Percentiles rank a stretch among this genome's conserved stretches.
These are phyloP conservation scores for Scaptomyza flava DNA, from an alignment of 2,888 invertebrate species.

Conservation along the genomic window DNA sequence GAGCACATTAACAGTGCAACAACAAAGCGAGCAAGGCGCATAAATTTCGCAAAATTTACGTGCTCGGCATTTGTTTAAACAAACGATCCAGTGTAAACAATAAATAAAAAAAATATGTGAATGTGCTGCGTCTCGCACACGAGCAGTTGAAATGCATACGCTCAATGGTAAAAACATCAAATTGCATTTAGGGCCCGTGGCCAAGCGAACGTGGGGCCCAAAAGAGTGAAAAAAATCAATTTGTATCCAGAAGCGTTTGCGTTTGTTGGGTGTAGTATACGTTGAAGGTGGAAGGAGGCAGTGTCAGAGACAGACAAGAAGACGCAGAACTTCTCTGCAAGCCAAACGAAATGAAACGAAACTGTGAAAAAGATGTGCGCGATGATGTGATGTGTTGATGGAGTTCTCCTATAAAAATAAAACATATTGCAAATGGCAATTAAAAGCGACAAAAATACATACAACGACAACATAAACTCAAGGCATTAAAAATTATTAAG, in stretches of 20 bases:
- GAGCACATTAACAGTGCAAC: conserved; percentile 51
- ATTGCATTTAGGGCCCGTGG: conserved; percentile 14
- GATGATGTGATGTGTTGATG: conserved; percentile 57
- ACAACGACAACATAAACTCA: neutral
- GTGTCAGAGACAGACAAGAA: conserved; percentile 34
- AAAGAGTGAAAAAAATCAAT: conserved; percentile 78
- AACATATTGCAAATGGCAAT: conserved; percentile 65
- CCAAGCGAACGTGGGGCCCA: conserved; percentile 24
- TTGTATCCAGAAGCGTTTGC: conserved; percentile 63
- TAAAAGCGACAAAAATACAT: conserved; percentile 45
- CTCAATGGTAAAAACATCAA: conserved; percentile 42
- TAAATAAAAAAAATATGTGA: conserved; percentile 33
- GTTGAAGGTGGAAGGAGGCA: conserved; percentile 37
- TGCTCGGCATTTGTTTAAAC: conserved; percentile 53
- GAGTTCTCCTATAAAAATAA: conserved; percentile 43
- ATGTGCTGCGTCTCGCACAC: conserved; percentile 11
- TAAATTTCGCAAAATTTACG: conserved; percentile 53
- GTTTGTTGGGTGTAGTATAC: conserved; percentile 35
- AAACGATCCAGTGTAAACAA: conserved; percentile 48
- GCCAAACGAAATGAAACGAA: conserved; percentile 41
- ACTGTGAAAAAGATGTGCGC: conserved; percentile 60
- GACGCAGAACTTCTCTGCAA: conserved; percentile 45
- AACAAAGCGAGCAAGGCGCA: conserved; percentile 54
- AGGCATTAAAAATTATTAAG: conserved; percentile 37
- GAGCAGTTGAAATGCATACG: conserved; percentile 17